phyloP scores from a whole-genome alignment of 1,140 invertebrate species.

The Drosophila funebris region DNA sequence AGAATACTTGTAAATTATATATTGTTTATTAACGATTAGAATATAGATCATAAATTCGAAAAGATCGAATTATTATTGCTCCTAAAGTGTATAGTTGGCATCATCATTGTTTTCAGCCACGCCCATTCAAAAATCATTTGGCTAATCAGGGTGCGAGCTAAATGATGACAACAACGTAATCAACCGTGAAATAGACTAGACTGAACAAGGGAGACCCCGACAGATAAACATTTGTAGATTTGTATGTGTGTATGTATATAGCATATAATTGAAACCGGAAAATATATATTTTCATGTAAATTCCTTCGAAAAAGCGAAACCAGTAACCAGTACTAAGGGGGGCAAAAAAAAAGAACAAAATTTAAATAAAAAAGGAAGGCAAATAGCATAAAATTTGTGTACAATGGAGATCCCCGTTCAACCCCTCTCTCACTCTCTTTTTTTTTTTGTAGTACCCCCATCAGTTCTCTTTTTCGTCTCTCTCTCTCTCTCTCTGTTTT shows the following conservation, averaged over 20 bases:
- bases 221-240: slow-evolving; percentile 3
- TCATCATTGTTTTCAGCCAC: slow-evolving; percentile 15
- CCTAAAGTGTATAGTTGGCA: slow-evolving; percentile 12
- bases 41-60: slow-evolving; percentile 17
- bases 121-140: slow-evolving; percentile 25
- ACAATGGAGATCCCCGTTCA: slow-evolving; percentile 17
- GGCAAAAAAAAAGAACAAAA: slow-evolving; percentile 1
- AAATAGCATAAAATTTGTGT: slow-evolving; percentile 56
- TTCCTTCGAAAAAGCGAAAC: slow-evolving; percentile 58
- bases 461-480: slow-evolving; percentile 12
- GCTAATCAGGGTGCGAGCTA: slow-evolving; percentile 62
- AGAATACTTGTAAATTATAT: neutral
- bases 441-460: slow-evolving; percentile 16
- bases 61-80: slow-evolving; percentile 24
- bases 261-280: slow-evolving; percentile 82
- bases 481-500: neutral
- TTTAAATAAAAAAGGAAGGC: slow-evolving; percentile 7
- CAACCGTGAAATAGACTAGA: slow-evolving; percentile 77
- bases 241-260: slow-evolving; percentile 16
- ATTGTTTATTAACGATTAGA: neutral
- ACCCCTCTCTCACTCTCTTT: neutral
- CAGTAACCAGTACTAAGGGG: slow-evolving; percentile 39
- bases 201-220: slow-evolving; percentile 30
- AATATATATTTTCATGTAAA: slow-evolving; percentile 83
- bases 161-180: slow-evolving; percentile 60